Conservation (phyloP, 2,888 invertebrate genomes). For the Panorpa germanica region DNA sequence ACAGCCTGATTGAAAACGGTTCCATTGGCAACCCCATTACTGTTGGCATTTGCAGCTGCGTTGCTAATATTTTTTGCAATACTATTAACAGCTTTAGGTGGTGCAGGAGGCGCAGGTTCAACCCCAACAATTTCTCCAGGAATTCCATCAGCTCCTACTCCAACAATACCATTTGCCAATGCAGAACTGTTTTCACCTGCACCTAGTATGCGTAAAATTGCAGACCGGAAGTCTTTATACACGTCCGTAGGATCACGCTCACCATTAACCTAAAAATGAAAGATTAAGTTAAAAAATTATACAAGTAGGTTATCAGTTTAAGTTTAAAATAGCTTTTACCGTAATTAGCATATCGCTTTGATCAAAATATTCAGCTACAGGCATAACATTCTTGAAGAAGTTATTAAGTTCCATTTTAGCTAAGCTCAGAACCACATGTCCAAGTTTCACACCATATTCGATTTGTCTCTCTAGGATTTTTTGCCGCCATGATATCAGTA, state of each 20-base stretch:
- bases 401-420: conserved; percentile 78
- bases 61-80: conserved; percentile 19
- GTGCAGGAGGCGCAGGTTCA: conserved; percentile 33
- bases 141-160: conserved; percentile 34
- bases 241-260: conserved; percentile 75
- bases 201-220: conserved; percentile 58
- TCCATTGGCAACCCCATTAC: conserved; percentile 18
- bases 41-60: conserved; percentile 25
- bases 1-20: too few relatives aligned
- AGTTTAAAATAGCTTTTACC: conserved; percentile 28
- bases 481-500: conserved; percentile 74
- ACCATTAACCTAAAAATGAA: conserved; percentile 51
- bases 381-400: conserved; percentile 78
- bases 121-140: conserved; percentile 42
- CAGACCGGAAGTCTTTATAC: conserved; percentile 66
- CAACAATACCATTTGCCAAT: conserved; percentile 38
- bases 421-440: conserved; percentile 58
- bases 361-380: conserved; percentile 80
- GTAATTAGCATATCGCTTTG: conserved; percentile 61
- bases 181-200: conserved; percentile 42
- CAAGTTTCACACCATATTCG: conserved; percentile 75
- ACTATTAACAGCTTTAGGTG: conserved; percentile 17
- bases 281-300: background rate
- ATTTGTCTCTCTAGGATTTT: conserved; percentile 74
- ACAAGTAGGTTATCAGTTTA: conserved; percentile 6